Percentiles rank a stretch among this genome's conserved stretches.
phyloP scores from a whole-genome alignment of 2,113 vertebrate species.

The Laticauda colubrina region DNA sequence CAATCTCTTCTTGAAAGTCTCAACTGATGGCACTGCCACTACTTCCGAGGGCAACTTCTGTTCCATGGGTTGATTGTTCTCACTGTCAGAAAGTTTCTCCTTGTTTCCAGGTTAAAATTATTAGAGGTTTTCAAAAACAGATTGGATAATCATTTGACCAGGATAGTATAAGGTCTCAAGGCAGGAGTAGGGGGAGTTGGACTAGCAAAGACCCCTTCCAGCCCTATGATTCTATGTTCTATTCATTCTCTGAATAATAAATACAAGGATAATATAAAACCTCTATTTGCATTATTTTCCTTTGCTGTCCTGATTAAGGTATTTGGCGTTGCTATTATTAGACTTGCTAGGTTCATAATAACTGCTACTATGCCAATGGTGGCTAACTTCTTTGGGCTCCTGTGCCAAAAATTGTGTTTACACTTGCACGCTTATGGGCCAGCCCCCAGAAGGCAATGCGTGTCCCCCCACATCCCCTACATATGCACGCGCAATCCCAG shows the following conservation, averaged over 20 bases:
- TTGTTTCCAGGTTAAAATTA: not conserved
- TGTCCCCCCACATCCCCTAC: too few relatives aligned
- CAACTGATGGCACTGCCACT: too few relatives aligned
- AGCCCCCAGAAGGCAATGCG: too few relatives aligned
- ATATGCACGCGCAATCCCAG: too few relatives aligned
- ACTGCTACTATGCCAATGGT: too few relatives aligned
- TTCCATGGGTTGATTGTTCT: too few relatives aligned
- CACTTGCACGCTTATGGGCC: too few relatives aligned
- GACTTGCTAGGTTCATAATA: not conserved
- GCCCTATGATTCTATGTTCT: not conserved
- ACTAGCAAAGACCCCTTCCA: not conserved
- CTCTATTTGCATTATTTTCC: not conserved
- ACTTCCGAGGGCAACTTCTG: too few relatives aligned
- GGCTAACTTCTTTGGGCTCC: too few relatives aligned
- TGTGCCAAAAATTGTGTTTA: too few relatives aligned
- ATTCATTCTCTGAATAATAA: not conserved
- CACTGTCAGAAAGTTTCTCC: too few relatives aligned
- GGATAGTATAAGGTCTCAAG: not conserved
- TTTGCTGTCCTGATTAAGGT: not conserved
- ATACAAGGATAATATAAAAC: not conserved
- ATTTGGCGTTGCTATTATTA: not conserved
- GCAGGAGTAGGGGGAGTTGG: not conserved
- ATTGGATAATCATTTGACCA: not conserved
- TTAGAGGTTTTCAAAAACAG: not conserved
- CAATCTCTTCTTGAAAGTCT: too few relatives aligned